Conservation (phyloP, 2,888 invertebrate species). For the Coleophora flavipennella region DNA sequence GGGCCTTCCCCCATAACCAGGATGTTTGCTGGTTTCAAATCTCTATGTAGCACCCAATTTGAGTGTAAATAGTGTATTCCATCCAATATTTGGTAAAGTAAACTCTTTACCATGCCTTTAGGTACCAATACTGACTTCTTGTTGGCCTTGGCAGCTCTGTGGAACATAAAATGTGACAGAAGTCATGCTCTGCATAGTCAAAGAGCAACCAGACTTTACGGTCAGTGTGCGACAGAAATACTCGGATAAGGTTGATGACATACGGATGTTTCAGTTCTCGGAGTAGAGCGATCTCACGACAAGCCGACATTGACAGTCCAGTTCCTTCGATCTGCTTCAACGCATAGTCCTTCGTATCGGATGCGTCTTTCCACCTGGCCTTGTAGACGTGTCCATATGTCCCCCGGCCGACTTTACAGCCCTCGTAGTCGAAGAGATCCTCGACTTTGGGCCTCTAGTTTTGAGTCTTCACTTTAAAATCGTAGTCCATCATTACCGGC, state of each 20-base stretch:
- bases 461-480: conserved; percentile 95
- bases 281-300: conserved; percentile 97
- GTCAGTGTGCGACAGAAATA: conserved; percentile 96
- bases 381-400: conserved; percentile 99
- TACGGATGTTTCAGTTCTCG: conserved; percentile 97
- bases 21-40: conserved; percentile 96
- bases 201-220: conserved; percentile 97
- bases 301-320: conserved; percentile 99
- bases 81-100: conserved; percentile 88
- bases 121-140: conserved; percentile 97
- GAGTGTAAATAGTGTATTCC: conserved; percentile 94
- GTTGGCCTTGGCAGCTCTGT: conserved; percentile 96
- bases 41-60: conserved; percentile 90
- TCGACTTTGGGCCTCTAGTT: conserved; percentile 96
- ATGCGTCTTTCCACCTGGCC: conserved; percentile 88
- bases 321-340: conserved; percentile 99
- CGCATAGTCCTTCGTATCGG: conserved; percentile 94
- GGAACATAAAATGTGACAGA: conserved; percentile 99
- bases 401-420: conserved; percentile 98
- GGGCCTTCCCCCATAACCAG: conserved; percentile 82
- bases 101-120: conserved; percentile 96
- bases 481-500: conserved; percentile 91
- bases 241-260: conserved; percentile 95
- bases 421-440: conserved; percentile 98
- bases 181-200: conserved; percentile 99